phyloP scores from a whole-genome alignment of 2,888 invertebrate species.

The Chrysomela aeneicollis region DNA sequence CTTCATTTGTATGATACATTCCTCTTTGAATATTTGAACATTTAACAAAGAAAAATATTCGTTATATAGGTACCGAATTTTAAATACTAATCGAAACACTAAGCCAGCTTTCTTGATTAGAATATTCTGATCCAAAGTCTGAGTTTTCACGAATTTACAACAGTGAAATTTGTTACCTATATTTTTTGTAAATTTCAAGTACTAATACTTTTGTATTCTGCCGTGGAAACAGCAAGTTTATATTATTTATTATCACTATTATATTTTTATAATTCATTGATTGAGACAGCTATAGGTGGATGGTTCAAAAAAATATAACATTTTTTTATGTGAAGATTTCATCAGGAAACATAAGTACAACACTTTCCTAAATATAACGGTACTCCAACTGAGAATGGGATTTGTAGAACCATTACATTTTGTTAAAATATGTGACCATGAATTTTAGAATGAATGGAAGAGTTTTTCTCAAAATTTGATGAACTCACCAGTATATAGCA shows the following conservation, averaged over 20 bases:
- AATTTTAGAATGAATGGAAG: conserved; percentile 27
- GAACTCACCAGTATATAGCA: neutral
- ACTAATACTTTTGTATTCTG: neutral
- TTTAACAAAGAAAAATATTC: conserved; percentile 19
- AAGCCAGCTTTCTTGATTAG: too few relatives aligned
- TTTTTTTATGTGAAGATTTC: too few relatives aligned
- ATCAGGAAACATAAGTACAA: too few relatives aligned
- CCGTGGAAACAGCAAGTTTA: too few relatives aligned
- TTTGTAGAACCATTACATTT: conserved; percentile 2
- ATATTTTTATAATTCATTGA: too few relatives aligned
- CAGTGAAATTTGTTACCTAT: too few relatives aligned
- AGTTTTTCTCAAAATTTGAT: conserved; percentile 10
- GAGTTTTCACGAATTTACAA: too few relatives aligned
- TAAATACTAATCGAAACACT: neutral
- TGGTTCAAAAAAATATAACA: too few relatives aligned
- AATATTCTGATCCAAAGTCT: neutral
- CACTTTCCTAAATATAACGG: neutral
- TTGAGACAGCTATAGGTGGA: too few relatives aligned
- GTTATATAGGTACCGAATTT: too few relatives aligned
- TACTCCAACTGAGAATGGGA: neutral
- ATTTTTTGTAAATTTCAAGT: neutral
- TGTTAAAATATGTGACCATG: conserved; percentile 31
- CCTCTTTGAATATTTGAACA: conserved; percentile 29
- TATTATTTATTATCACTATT: too few relatives aligned
- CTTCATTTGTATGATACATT: conserved; percentile 32